phyloP scores from a whole-genome alignment of 1,140 invertebrate species.

The Odontomachus brunneus region DNA sequence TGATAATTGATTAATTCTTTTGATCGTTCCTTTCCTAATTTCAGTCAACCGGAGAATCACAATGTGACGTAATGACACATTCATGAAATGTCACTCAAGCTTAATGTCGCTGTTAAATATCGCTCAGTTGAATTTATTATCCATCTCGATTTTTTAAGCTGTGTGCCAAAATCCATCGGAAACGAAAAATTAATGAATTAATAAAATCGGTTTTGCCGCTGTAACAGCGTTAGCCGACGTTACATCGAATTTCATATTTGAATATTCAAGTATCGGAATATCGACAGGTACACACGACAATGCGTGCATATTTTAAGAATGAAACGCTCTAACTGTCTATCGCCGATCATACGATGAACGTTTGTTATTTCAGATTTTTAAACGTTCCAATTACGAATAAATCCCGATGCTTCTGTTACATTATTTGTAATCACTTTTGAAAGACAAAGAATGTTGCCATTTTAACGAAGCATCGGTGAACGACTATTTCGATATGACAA shows the following conservation, averaged over 20 bases:
- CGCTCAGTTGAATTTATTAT: not conserved
- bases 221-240: conserved; percentile 11
- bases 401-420: conserved; percentile 4
- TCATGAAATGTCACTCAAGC: not conserved
- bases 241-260: conserved; percentile 52
- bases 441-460: not conserved
- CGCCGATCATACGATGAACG: not conserved
- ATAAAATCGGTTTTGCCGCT: conserved; percentile 10
- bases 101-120: not conserved
- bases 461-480: not conserved
- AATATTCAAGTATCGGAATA: conserved; percentile 50
- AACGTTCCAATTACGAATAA: conserved; percentile 29
- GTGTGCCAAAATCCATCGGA: not conserved
- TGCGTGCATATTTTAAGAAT: conserved; percentile 49
- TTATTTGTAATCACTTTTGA: not conserved
- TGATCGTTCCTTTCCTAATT: not conserved
- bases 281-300: conserved; percentile 43
- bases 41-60: not conserved
- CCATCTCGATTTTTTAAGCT: not conserved
- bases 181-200: conserved; percentile 37
- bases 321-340: conserved; percentile 33
- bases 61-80: not conserved
- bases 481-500: too few relatives aligned
- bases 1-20: conserved; percentile 20
- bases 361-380: conserved; percentile 35